A percentile compares a stretch with the other conserved stretches of the same genome.
Evolutionary conservation across 1,140 invertebrate genomes (phyloP).

Genomic region (Trichonephila inaurata): DNA sequence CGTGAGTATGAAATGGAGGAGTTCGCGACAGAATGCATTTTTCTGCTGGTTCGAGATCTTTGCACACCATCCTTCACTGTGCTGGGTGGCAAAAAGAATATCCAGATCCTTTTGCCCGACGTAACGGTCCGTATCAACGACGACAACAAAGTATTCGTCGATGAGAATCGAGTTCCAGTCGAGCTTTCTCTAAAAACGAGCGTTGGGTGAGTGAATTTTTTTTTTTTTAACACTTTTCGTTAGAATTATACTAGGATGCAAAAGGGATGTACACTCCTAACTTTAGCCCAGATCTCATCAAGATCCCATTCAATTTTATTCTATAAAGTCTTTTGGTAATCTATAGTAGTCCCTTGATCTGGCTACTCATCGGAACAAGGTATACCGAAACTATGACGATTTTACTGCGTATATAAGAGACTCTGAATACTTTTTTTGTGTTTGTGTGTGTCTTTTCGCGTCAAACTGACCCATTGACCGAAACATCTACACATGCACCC

Average conservation of each 20-base stretch:
- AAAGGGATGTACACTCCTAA: too few species aligned
- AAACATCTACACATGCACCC: too few species aligned
- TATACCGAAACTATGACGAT: background rate
- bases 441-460: too few species aligned
- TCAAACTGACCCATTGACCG: too few species aligned
- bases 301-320: too few species aligned
- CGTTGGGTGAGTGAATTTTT: background rate
- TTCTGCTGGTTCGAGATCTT: background rate
- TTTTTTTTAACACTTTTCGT: background rate
- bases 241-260: background rate
- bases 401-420: too few species aligned
- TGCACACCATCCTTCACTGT: background rate
- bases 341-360: too few species aligned
- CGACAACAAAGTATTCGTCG: background rate
- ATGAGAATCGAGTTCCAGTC: background rate
- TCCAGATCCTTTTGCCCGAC: background rate
- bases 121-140: background rate
- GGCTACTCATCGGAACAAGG: too few species aligned
- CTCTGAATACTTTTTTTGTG: too few species aligned
- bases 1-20: background rate
- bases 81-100: background rate
- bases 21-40: background rate
- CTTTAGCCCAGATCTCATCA: too few species aligned
- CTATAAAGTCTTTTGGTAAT: too few species aligned
- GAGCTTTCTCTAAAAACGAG: background rate